These are phyloP conservation scores for Dryococelus australis DNA, from an alignment of 2,888 invertebrate species.

Conservation along the genomic window DNA sequence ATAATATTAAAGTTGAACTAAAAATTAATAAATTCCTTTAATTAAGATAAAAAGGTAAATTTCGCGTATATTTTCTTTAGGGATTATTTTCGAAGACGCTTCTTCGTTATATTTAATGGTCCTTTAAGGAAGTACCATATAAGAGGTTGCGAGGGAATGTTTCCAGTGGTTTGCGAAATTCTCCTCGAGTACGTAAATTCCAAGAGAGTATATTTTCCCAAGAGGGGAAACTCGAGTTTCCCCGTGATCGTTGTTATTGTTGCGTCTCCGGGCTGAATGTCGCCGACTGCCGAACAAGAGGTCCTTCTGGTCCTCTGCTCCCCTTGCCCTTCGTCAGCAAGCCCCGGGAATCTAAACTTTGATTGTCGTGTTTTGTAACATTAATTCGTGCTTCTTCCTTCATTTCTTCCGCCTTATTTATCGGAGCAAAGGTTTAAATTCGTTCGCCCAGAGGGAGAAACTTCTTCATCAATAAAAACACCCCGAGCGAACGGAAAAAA, in stretches of 20 bases:
- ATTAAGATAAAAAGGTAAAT: no score
- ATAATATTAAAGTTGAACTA: no score
- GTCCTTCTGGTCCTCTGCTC: neutral
- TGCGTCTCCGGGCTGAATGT: neutral
- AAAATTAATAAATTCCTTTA: no score
- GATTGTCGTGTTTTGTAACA: constrained; percentile 3
- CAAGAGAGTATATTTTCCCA: neutral
- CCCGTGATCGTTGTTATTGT: neutral
- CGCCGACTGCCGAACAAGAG: neutral
- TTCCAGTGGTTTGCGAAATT: neutral
- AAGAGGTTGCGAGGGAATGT: no score
- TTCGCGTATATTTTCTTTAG: no score
- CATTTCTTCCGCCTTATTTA: neutral
- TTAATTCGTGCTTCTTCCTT: neutral
- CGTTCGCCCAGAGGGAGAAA: neutral
- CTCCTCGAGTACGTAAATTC: neutral
- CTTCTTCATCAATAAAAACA: neutral
- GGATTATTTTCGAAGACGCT: no score
- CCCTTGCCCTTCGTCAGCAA: neutral
- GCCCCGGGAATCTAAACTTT: neutral
- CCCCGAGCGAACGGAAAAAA: neutral
- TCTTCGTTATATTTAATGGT: no score
- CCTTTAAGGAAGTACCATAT: no score
- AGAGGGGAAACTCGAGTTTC: neutral
- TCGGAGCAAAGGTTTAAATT: neutral